Conservation (phyloP, 1,140 invertebrate species). For the Prorops nasuta region DNA sequence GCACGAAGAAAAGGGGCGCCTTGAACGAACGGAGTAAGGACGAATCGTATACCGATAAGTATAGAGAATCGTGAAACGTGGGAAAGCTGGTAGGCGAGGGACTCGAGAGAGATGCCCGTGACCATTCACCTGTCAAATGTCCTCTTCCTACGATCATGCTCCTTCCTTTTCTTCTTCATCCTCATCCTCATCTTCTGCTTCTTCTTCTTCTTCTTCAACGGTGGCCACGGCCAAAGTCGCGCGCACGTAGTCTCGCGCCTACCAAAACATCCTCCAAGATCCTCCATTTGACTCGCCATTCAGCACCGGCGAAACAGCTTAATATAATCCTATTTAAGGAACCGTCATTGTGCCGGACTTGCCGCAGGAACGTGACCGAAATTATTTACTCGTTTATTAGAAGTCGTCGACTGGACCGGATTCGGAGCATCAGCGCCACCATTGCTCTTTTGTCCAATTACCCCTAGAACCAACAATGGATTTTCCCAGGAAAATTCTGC, state of each 20-base stretch:
- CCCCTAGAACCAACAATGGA: no score
- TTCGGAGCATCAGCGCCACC: constrained; percentile 1
- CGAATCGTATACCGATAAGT: constrained; percentile 1
- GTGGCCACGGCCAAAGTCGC: constrained; percentile 17
- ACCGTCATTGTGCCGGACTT: constrained; percentile 32
- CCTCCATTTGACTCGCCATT: constrained; percentile 53
- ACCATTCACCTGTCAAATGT: constrained; percentile 53
- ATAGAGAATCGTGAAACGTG: constrained; percentile 27
- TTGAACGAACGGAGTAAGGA: background rate
- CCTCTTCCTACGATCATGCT: constrained; percentile 24
- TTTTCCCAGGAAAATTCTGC: no score
- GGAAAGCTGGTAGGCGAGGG: constrained; percentile 30
- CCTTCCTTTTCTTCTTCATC: constrained; percentile 25
- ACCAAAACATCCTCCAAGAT: constrained; percentile 54
- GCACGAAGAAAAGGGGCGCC: background rate
- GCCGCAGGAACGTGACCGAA: constrained; percentile 51
- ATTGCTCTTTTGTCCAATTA: no score
- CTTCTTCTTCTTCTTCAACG: constrained; percentile 11
- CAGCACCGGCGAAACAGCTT: constrained; percentile 52
- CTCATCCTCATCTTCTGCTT: constrained; percentile 27
- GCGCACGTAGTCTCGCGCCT: constrained; percentile 40
- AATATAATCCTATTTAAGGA: constrained; percentile 58
- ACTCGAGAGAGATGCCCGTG: constrained; percentile 28
- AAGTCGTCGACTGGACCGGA: constrained; percentile 25
- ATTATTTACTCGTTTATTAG: constrained; percentile 58